A percentile compares a stretch with the other conserved stretches of the same genome.
Evolutionary conservation across 2,888 invertebrate species (phyloP).

Genomic region (Melangyna quadrimaculata): DNA sequence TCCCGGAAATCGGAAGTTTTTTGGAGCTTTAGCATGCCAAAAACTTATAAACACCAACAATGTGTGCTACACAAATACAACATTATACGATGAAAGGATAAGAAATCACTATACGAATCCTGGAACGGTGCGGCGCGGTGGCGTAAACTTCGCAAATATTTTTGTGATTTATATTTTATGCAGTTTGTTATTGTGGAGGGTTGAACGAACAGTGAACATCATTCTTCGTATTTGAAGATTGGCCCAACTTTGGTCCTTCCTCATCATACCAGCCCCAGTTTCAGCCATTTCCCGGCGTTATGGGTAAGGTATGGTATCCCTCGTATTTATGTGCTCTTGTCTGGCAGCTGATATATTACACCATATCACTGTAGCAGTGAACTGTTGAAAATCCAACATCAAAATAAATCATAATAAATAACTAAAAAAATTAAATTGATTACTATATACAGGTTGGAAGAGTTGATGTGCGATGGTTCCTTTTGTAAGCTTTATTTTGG

Average conservation of each 20-base stretch:
- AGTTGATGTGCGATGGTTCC: too few relatives aligned
- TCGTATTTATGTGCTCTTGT: conserved; percentile 32
- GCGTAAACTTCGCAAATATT: conserved; percentile 53
- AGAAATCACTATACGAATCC: conserved; percentile 43
- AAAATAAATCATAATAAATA: conserved; percentile 71
- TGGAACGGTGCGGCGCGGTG: background rate
- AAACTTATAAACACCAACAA: conserved; percentile 52
- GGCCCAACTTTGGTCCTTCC: conserved; percentile 14
- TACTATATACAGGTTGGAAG: conserved; percentile 65
- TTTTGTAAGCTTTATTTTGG: background rate
- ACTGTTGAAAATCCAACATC: conserved; percentile 57
- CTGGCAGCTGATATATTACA: conserved; percentile 59
- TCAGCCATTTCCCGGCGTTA: background rate
- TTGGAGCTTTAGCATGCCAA: conserved; percentile 46
- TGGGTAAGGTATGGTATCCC: background rate
- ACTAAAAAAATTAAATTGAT: conserved; percentile 72
- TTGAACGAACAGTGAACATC: conserved; percentile 33
- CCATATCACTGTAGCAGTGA: conserved; percentile 34
- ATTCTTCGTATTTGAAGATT: conserved; percentile 58
- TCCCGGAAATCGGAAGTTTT: conserved; percentile 40
- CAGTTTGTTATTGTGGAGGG: conserved; percentile 32
- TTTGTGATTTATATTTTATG: conserved; percentile 68
- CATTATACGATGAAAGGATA: conserved; percentile 33
- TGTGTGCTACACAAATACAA: conserved; percentile 24
- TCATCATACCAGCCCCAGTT: background rate